Percentiles rank a stretch among this genome's conserved stretches.
phyloP scores from a whole-genome alignment of 2,113 vertebrate genomes.

The Caracal caracal region DNA sequence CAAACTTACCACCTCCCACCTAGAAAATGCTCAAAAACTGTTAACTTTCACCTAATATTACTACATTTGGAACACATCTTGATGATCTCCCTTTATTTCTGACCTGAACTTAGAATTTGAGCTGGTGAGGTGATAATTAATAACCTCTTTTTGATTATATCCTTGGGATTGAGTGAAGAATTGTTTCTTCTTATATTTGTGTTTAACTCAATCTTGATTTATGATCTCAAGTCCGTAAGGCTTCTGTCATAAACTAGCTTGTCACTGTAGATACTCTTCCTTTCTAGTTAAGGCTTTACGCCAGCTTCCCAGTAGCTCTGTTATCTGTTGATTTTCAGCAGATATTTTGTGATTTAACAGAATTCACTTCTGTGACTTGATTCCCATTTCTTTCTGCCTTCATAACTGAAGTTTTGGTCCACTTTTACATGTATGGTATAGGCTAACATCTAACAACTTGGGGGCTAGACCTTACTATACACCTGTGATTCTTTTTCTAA shows the following conservation, averaged over 20 bases:
- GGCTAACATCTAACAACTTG: neutral
- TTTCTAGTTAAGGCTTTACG: constrained; percentile 49
- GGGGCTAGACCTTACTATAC: neutral
- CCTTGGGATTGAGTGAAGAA: constrained; percentile 43
- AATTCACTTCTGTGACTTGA: constrained; percentile 22
- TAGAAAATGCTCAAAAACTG: constrained; percentile 31
- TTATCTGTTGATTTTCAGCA: constrained; percentile 46
- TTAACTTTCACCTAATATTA: neutral
- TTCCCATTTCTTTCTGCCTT: constrained; percentile 45
- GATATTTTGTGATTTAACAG: constrained; percentile 52
- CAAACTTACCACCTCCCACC: neutral
- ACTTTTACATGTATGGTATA: neutral
- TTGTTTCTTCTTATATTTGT: constrained; percentile 40
- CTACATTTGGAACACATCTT: constrained; percentile 31
- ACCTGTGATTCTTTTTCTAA: constrained; percentile 29
- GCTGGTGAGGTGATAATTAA: constrained; percentile 18
- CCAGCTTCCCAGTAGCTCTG: neutral
- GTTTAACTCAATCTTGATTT: constrained; percentile 32
- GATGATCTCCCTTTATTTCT: neutral
- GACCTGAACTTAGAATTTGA: constrained; percentile 53
- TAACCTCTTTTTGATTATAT: constrained; percentile 6
- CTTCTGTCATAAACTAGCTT: constrained; percentile 27
- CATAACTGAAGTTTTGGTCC: constrained; percentile 19
- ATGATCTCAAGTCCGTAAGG: constrained; percentile 17
- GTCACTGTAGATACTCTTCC: constrained; percentile 16